Base-by-base conservation (phyloP, 2,888 invertebrate species). In the Hipparchia sbordonii region DNA sequence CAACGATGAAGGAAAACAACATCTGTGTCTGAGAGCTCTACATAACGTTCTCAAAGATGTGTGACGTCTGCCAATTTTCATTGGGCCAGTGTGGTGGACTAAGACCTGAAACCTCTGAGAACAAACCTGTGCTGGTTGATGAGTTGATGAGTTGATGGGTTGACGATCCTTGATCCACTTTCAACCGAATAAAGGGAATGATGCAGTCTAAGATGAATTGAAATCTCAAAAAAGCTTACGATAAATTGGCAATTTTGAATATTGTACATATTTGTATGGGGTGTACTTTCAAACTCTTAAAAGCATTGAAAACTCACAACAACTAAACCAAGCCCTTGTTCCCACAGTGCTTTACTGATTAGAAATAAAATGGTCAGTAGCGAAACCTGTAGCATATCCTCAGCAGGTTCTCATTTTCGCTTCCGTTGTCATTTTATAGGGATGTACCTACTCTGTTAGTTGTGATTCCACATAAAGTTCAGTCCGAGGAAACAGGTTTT, bases 401-500 rank as follows among this genome's bases (percentile, higher is more conserved):
- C 67, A 39, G 45, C 48, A 12, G 57, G 6, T 67, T 59, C 67
- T 72, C 67, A 67, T 71, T 72, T 63, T 73, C 73, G 73, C 61
- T 76, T 76, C 76, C 76, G 74, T 70, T 71, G 62, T 69, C 72
- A 70, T 68, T 72, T 56, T 65, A 60, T 68, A 63, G 70, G 70
- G 74, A 72, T 63, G 69, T 23, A 23, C n/a, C n/a, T n/a, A n/a
- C 23, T 65, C 68, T 51, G 67, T 52, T 63, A n/a, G 54, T 63
- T 71, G 74, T 73, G 69, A 74, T 61, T 73, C 73, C 68, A 74
- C 67, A 59, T 71, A 70, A 72, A 71, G 70, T 67, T 72, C 46
- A 72, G 63, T 70, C 69, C 67, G 62, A 71, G 59, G 62, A 60
- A 77, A 76, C 78, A 59, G 71, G 76, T 77, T 77, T 59, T 69